Base-by-base conservation (phyloP, 2,797 vertebrate genomes). In the Argya squamiceps region DNA sequence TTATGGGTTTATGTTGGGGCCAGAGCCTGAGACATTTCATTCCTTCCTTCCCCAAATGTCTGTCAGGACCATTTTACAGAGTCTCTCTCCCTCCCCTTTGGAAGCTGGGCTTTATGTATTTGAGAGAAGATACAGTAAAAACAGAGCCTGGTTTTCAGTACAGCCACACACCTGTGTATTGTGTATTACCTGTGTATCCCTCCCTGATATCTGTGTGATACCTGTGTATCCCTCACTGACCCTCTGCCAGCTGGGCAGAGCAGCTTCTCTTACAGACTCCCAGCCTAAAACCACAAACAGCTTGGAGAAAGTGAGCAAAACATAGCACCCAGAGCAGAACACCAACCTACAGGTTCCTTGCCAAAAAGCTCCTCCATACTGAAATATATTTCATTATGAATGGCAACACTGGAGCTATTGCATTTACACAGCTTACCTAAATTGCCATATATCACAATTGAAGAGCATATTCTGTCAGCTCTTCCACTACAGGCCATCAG, bases 401-500 rank as follows among this genome's bases (percentile, higher is more conserved):
- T 41, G 59, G 49, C 60, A 92, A 62, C 53, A 56, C 20, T 37
- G 62, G 65, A 74, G 60, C 39, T 50, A 47, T 49, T 86, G 63
- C 79, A 65, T 80, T 92, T 79, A 26, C 71, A 65, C 1, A 6
- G 47, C 41, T 87, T 73, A 16, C 26, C 79, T 85, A 77, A 89
- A 63, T 58, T 3, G 2, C 32, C 81, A 58, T 92, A 89, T 76
- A 91, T 91, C 84, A 84, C 65, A 91, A n/a, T 0, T 73, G 47
- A 91, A 86, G 58, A 56, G 55, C 65, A 56, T 32, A 37, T 65
- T 81, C 81, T 92, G 86, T 83, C 79, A 81, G 89, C 29, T 91
- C 41, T 90, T 90, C 73, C 73, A 73, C 71, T 79, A 90, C 27
- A 92, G 73, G 23, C 36, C 91, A 94, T 65, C 73, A 91, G 41